Evolutionary conservation across 2,888 invertebrate genomes (phyloP), one percentile per base, ranked within the genome.

Genomic region (Lingula anatina): DNA sequence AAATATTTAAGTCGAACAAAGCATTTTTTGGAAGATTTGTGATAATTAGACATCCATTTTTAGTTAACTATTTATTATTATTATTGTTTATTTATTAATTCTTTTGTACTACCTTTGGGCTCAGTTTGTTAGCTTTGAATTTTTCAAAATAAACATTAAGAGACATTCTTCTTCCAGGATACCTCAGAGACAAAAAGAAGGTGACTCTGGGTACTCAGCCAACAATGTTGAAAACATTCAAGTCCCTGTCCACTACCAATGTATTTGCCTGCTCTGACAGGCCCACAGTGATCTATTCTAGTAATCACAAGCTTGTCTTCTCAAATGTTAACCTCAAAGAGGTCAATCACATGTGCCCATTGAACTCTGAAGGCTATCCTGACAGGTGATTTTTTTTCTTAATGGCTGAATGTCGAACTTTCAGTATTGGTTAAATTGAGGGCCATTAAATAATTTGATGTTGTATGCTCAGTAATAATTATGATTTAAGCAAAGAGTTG

Each of bases 221-320:
- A 15, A 96, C 95, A 0, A 90, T 90, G 15, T 80, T 99, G 48
- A 83, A 88, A 54, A 90, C 90, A 5, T 97, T 99, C 61, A 64
- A 62, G 48, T 75, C 74, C 3, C 57, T 72, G 25, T 71, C 74
- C n/a, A 94, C 94, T 0, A 91, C 90, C 18, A 97, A 96, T 76
- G 95, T 99, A 31, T 99, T 99, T 80, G 99, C 96, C 23, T 99
- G 99, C 77, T 96, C 95, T 0, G 97, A 99, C 78, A 84, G 97
- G 44, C 97, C 97, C 0, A 96, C 97, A 0, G 97, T 99, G 15
- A 96, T 99, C 61, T 99, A 97, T 80, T 96, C 95, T 44, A 94
- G 94, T n/a, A 96, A 96, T 79, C 93, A 95, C 76, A 96, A 96
- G 78, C 83, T 96, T 28, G 95, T 96, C 2, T 96, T 96, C 79